Percentiles rank a stretch among this genome's conserved stretches.
Conservation (phyloP, 30 jellyfish, hydroid and myxozoan species). For the Cassiopea xamachana region DNA sequence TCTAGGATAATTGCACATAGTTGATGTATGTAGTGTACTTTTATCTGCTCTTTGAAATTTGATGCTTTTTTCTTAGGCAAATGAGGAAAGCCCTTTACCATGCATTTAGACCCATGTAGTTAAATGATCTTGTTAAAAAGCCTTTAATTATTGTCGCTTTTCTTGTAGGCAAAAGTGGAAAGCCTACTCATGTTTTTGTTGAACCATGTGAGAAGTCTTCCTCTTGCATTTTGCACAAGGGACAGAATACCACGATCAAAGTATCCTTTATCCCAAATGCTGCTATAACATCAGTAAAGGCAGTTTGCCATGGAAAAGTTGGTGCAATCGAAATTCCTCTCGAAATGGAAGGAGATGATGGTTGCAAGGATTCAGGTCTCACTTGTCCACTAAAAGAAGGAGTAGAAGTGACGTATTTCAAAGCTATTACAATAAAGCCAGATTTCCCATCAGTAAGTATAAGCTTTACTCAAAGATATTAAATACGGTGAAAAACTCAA, state of each 20-base stretch:
- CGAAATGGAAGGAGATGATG: conserved; percentile 62
- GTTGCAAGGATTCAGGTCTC: conserved; percentile 66
- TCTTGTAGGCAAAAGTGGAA: conserved; percentile 14
- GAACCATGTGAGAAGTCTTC: no score
- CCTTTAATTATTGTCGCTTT: no score
- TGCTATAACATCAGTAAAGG: conserved; percentile 23
- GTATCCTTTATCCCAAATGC: conserved; percentile 41
- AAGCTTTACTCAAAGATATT: not conserved
- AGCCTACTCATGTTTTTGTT: conserved; percentile 28
- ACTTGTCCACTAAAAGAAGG: conserved; percentile 60
- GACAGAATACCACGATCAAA: conserved; percentile 41
- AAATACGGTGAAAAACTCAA: not conserved
- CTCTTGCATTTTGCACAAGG: conserved; percentile 49
- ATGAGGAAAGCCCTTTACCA: no score
- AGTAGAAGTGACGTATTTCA: conserved; percentile 1
- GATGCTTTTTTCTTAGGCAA: no score
- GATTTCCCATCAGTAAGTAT: conserved; percentile 63
- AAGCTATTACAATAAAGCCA: conserved; percentile 10
- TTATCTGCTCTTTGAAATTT: no score
- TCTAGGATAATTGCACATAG: no score
- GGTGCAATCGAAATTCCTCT: conserved; percentile 65
- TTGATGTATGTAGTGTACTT: no score
- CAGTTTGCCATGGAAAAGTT: conserved; percentile 60
- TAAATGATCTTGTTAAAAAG: no score
- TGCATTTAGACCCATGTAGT: no score